phyloP scores from a whole-genome alignment of 2,113 vertebrate species.

The Ramphastos sulfuratus region DNA sequence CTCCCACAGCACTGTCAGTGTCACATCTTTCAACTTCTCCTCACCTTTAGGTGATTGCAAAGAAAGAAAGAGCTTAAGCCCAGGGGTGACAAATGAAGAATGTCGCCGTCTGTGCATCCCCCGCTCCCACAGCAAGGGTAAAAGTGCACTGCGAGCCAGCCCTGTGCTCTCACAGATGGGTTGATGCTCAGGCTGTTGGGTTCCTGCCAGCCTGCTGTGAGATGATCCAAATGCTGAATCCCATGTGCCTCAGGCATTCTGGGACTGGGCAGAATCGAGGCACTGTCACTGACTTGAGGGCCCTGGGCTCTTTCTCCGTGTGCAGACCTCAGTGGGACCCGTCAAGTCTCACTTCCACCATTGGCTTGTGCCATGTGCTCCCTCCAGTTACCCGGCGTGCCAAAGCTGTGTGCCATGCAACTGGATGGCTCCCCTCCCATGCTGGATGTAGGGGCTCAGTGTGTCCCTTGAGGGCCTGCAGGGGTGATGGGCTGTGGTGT shows the following conservation, averaged over 20 bases:
- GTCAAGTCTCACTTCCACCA: neutral
- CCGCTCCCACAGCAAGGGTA: neutral
- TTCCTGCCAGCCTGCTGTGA: slow-evolving; percentile 1
- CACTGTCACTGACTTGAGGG: neutral
- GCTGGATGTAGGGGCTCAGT: neutral
- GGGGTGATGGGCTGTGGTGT: neutral
- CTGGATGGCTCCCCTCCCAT: neutral
- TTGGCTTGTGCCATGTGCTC: neutral
- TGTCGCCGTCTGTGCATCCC: neutral
- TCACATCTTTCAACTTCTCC: slow-evolving; percentile 44
- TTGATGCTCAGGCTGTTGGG: neutral
- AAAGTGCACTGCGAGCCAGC: neutral
- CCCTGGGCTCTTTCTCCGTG: rapidly evolving
- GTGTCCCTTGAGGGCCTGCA: neutral
- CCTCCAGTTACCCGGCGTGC: rapidly evolving
- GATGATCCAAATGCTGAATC: slow-evolving; percentile 4
- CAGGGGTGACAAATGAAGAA: neutral
- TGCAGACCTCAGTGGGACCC: neutral
- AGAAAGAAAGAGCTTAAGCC: slow-evolving; percentile 1
- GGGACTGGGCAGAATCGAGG: neutral
- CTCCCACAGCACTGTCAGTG: neutral
- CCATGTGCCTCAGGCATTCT: rapidly evolving
- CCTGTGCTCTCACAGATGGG: rapidly evolving
- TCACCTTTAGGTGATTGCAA: slow-evolving; percentile 22
- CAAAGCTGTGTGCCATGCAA: rapidly evolving